Evolutionary conservation across 2,888 invertebrate genomes (phyloP).

Genomic region (Dasypogon diadema): DNA sequence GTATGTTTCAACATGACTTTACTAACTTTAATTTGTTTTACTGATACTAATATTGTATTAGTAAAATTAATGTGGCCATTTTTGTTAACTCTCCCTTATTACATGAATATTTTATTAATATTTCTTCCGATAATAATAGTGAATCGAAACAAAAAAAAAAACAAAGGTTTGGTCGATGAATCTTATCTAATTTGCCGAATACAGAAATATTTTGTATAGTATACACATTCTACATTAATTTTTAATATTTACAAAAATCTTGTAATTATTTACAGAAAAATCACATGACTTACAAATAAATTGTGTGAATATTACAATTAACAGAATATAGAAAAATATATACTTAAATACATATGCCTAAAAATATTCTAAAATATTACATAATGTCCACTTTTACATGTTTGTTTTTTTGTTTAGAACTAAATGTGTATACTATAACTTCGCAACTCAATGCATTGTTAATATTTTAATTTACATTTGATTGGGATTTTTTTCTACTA

Average conservation of each 20-base stretch:
- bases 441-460: not conserved
- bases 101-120: not conserved
- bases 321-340: slow-evolving; percentile 18
- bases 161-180: too few species aligned
- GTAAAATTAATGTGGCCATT: too few species aligned
- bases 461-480: not conserved
- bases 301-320: not conserved
- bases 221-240: slow-evolving; percentile 30
- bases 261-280: slow-evolving; percentile 40
- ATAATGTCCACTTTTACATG: not conserved
- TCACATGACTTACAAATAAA: not conserved
- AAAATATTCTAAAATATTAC: slow-evolving; percentile 7
- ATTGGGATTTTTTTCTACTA: not conserved
- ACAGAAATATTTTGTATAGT: slow-evolving; percentile 3
- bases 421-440: slow-evolving; percentile 42
- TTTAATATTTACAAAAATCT: slow-evolving; percentile 36
- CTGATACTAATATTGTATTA: too few species aligned
- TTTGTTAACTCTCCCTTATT: not conserved
- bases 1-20: too few species aligned
- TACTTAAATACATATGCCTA: not conserved
- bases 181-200: too few species aligned
- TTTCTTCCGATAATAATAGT: too few species aligned
- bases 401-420: not conserved
- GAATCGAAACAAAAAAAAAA: too few species aligned
- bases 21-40: too few species aligned